Evolutionary conservation across 2,113 vertebrate genomes (phyloP), one percentile per base, ranked within the genome.

Genomic region (Falcunculus frontatus): DNA sequence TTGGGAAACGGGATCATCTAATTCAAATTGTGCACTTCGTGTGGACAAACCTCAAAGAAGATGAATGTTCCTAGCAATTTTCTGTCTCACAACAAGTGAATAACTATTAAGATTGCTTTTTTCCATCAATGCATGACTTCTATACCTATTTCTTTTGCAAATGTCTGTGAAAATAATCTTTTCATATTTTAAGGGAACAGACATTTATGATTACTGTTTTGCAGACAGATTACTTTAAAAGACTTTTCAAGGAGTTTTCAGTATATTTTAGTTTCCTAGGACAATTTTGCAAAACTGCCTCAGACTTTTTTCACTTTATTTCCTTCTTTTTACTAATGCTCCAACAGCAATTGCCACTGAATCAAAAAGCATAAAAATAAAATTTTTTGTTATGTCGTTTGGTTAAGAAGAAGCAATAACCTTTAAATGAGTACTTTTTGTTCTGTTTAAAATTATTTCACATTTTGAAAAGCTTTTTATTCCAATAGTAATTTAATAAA

Each of bases 141-240:
- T 46, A 49, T 57, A 70, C 33, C 33, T 42, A 77, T 55, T 84
- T 90, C 44, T 86, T 82, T 87, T 46, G 62, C 49, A 90, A 72
- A 73, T 70, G 20, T 65, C 64, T 93, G n/a, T 72, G 84, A 83
- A 97, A 93, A 80, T 47, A 80, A 91, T 17, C 1, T 74, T 92
- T 92, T 83, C 9, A n/a, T 55, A 35, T 84, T 95, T 89, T 84
- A 94, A 92, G 21, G 46, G 42, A 93, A 89, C 5, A 18, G 35
- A 82, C 13, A 85, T 73, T 89, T 91, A 59, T 72, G 33, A 89
- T 82, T 44, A 77, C n/a, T 72, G 21, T 50, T 95, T 95, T 95
- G 41, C 55, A 96, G 33, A 94, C 8, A 86, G 70, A 90, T 87
- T 86, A 93, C 20, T 90, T 89, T 46, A 77, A 95, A 95, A 95